Evolutionary conservation across 2,888 invertebrate species (phyloP).

Genomic region (Pycnomerus fuliginosus): DNA sequence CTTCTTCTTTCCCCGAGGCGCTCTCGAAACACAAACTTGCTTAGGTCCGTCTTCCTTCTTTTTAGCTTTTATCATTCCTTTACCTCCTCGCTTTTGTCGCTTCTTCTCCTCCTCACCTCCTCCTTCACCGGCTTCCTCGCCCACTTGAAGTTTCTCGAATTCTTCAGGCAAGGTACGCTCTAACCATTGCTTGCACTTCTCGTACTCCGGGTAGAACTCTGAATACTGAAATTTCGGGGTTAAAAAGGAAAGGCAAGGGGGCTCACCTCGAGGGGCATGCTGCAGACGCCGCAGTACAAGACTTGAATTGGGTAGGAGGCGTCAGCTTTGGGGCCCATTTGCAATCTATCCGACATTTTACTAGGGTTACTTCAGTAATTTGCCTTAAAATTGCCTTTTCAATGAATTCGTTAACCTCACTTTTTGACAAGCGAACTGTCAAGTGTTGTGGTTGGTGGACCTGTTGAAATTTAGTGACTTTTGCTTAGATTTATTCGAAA

Average conservation of each 20-base stretch:
- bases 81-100: constrained; percentile 94
- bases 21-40: constrained; percentile 80
- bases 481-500: no score
- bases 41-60: constrained; percentile 91
- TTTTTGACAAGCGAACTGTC: no score
- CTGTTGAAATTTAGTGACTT: no score
- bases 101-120: constrained; percentile 91
- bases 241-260: not conserved
- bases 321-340: constrained; percentile 57
- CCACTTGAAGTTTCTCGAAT: constrained; percentile 84
- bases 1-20: constrained; percentile 97
- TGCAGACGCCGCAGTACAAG: constrained; percentile 90
- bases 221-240: constrained; percentile 70
- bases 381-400: not conserved
- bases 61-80: constrained; percentile 92
- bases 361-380: no score
- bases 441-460: no score
- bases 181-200: constrained; percentile 96
- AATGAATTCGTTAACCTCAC: no score
- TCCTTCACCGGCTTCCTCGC: constrained; percentile 65
- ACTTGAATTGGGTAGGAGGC: constrained; percentile 81
- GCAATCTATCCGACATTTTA: constrained; percentile 65
- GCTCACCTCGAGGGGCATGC: constrained; percentile 86
- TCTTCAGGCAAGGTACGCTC: constrained; percentile 92
- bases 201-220: constrained; percentile 96